Evolutionary conservation across 2,888 invertebrate genomes (phyloP).

Genomic region (Saturnia japonica): DNA sequence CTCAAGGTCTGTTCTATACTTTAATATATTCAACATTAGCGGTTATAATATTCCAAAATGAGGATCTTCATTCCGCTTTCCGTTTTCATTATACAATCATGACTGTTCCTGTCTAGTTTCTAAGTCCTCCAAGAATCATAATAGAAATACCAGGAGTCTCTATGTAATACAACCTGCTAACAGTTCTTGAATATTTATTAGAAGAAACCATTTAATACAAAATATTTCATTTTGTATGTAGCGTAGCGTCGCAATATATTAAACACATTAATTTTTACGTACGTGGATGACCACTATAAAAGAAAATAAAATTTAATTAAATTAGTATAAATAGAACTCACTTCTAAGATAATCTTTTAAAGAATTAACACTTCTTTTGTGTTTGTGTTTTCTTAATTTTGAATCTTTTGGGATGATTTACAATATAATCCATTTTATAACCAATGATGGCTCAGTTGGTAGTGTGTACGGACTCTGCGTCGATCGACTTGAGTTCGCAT

Average conservation of each 20-base stretch:
- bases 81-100: constrained; percentile 2
- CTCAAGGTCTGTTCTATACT: neutral
- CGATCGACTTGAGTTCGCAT: too few relatives aligned
- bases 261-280: neutral
- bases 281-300: neutral
- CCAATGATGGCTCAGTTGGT: too few relatives aligned
- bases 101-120: neutral
- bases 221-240: neutral
- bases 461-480: too few relatives aligned
- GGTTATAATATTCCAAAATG: neutral
- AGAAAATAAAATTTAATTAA: neutral
- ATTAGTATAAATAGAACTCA: neutral
- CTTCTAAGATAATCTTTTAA: neutral
- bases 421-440: too few relatives aligned
- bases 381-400: too few relatives aligned
- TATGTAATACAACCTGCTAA: neutral
- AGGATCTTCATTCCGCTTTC: neutral
- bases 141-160: neutral
- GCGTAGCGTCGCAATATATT: neutral
- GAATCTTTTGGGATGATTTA: too few relatives aligned
- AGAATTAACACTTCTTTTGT: too few relatives aligned
- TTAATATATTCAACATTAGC: neutral
- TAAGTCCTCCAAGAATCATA: neutral
- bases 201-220: neutral
- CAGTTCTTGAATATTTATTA: neutral